phyloP scores from a whole-genome alignment of 2,888 invertebrate species.

The Halictus ligatus region DNA sequence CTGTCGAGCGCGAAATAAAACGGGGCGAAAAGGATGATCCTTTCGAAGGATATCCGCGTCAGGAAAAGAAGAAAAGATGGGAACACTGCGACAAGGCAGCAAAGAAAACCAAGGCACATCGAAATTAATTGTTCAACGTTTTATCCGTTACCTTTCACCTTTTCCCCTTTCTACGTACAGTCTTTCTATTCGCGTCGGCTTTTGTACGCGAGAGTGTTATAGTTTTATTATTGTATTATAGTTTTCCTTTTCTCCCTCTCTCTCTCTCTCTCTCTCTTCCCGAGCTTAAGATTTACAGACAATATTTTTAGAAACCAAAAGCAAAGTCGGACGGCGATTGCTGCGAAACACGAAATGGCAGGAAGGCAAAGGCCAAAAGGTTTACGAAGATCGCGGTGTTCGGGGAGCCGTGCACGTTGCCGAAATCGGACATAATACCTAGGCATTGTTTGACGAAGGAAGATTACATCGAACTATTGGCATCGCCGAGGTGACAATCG shows the following conservation, averaged over 20 bases:
- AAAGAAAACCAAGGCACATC: constrained; percentile 49
- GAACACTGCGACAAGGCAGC: constrained; percentile 57
- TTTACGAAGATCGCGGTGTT: constrained; percentile 64
- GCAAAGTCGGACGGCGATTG: constrained; percentile 60
- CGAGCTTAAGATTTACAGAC: neutral
- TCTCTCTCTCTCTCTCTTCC: too few species aligned
- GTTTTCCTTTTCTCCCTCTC: too few species aligned
- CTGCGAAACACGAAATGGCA: constrained; percentile 56
- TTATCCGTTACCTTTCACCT: neutral
- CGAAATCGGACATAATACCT: constrained; percentile 71
- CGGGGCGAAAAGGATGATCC: constrained; percentile 72
- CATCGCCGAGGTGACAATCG: constrained; percentile 73
- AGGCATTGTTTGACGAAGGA: constrained; percentile 76
- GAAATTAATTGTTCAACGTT: neutral
- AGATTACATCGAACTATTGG: constrained; percentile 74
- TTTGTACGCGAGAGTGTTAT: too few species aligned
- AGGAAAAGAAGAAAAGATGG: constrained; percentile 56
- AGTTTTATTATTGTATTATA: too few species aligned
- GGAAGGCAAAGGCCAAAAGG: constrained; percentile 10
- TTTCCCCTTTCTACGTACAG: neutral
- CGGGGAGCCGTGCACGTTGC: constrained; percentile 70
- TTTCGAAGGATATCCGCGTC: constrained; percentile 60
- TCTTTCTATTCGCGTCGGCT: neutral
- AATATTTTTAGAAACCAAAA: constrained; percentile 10
- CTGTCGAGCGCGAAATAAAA: constrained; percentile 73